Evolutionary conservation across 1,140 invertebrate species (phyloP), one percentile per base, ranked within the genome.

Genomic region (Panonychus citri): DNA sequence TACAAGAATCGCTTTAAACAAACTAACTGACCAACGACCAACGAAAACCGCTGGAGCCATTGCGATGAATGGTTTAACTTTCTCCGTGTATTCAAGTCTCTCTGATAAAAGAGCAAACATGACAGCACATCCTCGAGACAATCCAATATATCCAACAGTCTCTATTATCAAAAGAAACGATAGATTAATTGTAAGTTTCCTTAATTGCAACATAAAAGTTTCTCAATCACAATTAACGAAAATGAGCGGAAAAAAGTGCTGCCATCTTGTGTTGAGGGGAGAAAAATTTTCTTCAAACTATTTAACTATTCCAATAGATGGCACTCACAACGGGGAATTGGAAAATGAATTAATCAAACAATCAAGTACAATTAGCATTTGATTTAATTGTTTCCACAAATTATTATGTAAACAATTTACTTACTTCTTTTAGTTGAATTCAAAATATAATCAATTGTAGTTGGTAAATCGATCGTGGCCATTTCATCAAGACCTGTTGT

Each of bases 11-110:
- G 49, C 7, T 17, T 5, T 24, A 46, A 5, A 5, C n/a, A 19
- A 10, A 5, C 17, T 46, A 17, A 17, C 7, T 46, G 17, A 24
- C 4, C n/a, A 24, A 10, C 42, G 7, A 10, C 42, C 17, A n/a
- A 46, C 17, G 17, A 46, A 46, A 5, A 46, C 80, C 0, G 84
- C 76, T 2, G 85, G 86, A 1, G 81, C 85, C 42, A 90, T 67
- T 0, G 78, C 78, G 54, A 79, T 73, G 57, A 70, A 69, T 4
- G 63, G 57, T 59, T 64, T 66, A 13, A 72, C 60, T 56, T 79
- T 80, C 13, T 73, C 63, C 60, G 78, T 77, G 60, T 81, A 81
- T 51, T 79, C 72, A 0, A 78, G 78, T n/a, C 69, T 67, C 26
- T 72, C 71, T 13, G 76, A 77, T 15, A 73, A 66, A 74, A 82